Percentiles rank a stretch among this genome's conserved stretches.
Evolutionary conservation across 1,140 invertebrate genomes (phyloP).

Genomic region (Bathynomus jamesi): DNA sequence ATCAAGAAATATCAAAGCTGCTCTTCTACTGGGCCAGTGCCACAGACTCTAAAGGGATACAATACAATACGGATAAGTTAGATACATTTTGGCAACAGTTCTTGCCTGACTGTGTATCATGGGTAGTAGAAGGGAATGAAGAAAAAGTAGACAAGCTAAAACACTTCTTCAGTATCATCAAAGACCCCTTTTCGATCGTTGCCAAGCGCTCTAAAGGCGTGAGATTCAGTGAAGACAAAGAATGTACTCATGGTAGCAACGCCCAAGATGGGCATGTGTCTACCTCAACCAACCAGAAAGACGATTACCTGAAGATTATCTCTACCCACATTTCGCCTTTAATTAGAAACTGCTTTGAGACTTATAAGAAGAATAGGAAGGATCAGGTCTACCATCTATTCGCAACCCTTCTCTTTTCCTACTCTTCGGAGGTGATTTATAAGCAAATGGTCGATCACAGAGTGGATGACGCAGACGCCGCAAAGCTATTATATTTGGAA

Average conservation of each 20-base stretch:
- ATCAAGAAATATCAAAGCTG: background rate
- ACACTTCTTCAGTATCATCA: background rate
- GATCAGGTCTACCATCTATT: background rate
- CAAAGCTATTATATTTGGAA: background rate
- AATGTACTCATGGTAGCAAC: too few species aligned
- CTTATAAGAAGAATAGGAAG: background rate
- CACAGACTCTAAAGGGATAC: background rate
- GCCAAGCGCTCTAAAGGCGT: background rate
- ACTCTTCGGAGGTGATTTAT: background rate
- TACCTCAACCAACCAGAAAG: too few species aligned
- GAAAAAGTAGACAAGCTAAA: background rate
- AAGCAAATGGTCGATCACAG: background rate
- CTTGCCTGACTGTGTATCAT: background rate
- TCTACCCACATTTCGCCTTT: background rate
- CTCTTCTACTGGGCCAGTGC: background rate
- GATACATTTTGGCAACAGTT: background rate
- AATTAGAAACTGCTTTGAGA: background rate
- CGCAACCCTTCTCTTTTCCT: background rate
- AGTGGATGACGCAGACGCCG: background rate
- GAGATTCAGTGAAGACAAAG: background rate
- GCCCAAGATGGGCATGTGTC: too few species aligned
- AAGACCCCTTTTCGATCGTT: background rate
- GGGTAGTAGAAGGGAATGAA: background rate
- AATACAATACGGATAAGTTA: background rate
- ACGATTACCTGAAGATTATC: background rate